Base-by-base conservation (phyloP, 2,113 vertebrate species). In the Tychaedon coryphoeus region DNA sequence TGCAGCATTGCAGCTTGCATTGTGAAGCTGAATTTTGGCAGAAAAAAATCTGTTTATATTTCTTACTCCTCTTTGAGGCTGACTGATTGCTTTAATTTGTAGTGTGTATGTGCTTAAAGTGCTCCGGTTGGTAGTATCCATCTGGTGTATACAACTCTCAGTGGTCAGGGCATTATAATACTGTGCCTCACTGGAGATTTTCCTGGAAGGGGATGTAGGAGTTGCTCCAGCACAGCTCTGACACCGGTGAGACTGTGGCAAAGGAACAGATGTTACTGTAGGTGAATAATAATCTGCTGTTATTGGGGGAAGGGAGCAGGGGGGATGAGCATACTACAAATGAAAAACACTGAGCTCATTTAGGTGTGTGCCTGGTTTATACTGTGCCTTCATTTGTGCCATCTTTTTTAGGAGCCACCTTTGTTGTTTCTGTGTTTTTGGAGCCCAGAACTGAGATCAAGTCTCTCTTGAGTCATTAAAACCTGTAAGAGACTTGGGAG, bases 31-130 rank as follows among this genome's bases (percentile, higher is more conserved):
- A 82, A 57, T 90, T 95, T 75, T 91, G 58, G 65, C 85, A 90
- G 62, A 29, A 51, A 58, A 42, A 38, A 6, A 12, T 29, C 19
- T 84, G 23, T 51, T 66, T 77, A 5, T 88, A 66, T 73, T 93
- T 87, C 71, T 93, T 88, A 38, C 60, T 71, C 26, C 50, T 94
- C 71, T 94, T 93, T 78, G 93, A 94, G 82, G 62, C 82, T 94
- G 92, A 92, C 74, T 93, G 93, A 95, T 93, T 64, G 51, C 92
- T 93, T 97, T 97, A 96, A 97, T 96, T 96, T 95, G 90, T 95
- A 73, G 88, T 78, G 71, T 93, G 92, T 70, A 58, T 86, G 50
- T 75, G 96, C 81, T 86, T 72, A 65, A 92, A 95, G 78, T 87
- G 91, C 84, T 86, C 70, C 1, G 77, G 73, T 92, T 93, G 84